These are phyloP conservation scores for Sarcophilus harrisii DNA, from an alignment of 2,797 vertebrate genomes.

Conservation along the genomic window DNA sequence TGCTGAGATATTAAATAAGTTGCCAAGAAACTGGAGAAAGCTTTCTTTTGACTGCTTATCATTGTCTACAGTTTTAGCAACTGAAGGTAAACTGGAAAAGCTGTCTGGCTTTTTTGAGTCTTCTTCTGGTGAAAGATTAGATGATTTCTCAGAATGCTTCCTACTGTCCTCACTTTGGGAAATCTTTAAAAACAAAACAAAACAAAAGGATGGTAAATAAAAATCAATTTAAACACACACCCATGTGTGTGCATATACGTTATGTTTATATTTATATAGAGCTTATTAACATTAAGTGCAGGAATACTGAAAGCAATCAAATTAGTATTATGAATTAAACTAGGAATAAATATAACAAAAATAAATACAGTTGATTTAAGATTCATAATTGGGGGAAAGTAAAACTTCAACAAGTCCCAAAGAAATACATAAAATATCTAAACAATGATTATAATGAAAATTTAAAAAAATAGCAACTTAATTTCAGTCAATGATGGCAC, in stretches of 20 bases:
- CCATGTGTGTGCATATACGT: not conserved
- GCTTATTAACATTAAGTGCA: not conserved
- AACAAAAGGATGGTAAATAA: not conserved
- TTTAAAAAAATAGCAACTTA: not conserved
- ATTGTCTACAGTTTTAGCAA: slow-evolving; percentile 78
- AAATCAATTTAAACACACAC: slow-evolving; percentile 11
- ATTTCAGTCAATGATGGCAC: not conserved
- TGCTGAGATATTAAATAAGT: slow-evolving; percentile 86
- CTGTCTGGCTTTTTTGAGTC: slow-evolving; percentile 83
- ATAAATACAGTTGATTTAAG: not conserved
- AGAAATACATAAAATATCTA: not conserved
- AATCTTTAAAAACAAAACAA: slow-evolving; percentile 79
- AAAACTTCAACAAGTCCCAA: not conserved
- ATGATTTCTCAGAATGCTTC: slow-evolving; percentile 81
- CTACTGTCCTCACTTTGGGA: slow-evolving; percentile 80
- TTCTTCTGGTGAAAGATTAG: slow-evolving; percentile 77
- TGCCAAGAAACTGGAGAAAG: slow-evolving; percentile 88
- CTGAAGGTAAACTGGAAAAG: slow-evolving; percentile 79
- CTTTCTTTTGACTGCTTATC: slow-evolving; percentile 86
- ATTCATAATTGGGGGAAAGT: not conserved
- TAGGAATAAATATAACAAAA: not conserved
- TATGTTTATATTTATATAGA: not conserved
- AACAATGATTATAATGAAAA: not conserved
- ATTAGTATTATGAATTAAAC: not conserved
- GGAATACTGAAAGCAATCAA: not conserved